These are phyloP conservation scores for Microplitis demolitor DNA, from an alignment of 1,140 invertebrate genomes.

Conservation along the genomic window DNA sequence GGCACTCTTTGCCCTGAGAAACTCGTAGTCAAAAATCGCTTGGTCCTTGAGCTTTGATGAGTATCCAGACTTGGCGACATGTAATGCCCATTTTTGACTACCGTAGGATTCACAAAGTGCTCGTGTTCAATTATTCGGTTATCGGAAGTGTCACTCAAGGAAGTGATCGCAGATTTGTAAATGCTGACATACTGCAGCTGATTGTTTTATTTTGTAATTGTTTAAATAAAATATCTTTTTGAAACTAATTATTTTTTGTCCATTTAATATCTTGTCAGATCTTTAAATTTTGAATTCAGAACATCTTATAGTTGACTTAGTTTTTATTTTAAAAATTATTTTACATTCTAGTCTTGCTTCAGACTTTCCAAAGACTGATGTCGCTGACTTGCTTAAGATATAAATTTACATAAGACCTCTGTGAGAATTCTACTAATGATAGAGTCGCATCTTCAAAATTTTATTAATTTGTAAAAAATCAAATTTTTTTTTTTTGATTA, in stretches of 20 bases:
- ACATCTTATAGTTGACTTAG: too few species aligned
- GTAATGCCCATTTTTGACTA: conserved; percentile 73
- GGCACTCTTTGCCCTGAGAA: conserved; percentile 77
- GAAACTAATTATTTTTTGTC: not conserved
- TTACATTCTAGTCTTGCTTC: too few species aligned
- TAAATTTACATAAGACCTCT: too few species aligned
- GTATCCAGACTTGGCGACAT: conserved; percentile 74
- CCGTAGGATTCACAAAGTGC: conserved; percentile 77
- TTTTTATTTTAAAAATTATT: too few species aligned
- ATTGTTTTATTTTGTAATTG: conserved; percentile 31
- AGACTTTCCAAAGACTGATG: too few species aligned
- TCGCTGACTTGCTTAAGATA: too few species aligned
- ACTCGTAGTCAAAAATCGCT: conserved; percentile 71
- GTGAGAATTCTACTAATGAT: too few species aligned
- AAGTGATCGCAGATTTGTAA: conserved; percentile 86
- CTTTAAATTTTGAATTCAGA: too few species aligned
- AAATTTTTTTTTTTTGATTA: too few species aligned
- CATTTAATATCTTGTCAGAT: too few species aligned
- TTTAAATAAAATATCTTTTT: not conserved
- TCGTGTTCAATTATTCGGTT: conserved; percentile 84
- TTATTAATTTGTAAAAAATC: too few species aligned
- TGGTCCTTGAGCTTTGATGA: conserved; percentile 76
- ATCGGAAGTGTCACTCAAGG: conserved; percentile 71
- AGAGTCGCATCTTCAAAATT: too few species aligned
- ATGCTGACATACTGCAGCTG: conserved; percentile 91